Base-by-base conservation (phyloP, 2,797 vertebrate genomes). In the Sebastes iracundus region DNA sequence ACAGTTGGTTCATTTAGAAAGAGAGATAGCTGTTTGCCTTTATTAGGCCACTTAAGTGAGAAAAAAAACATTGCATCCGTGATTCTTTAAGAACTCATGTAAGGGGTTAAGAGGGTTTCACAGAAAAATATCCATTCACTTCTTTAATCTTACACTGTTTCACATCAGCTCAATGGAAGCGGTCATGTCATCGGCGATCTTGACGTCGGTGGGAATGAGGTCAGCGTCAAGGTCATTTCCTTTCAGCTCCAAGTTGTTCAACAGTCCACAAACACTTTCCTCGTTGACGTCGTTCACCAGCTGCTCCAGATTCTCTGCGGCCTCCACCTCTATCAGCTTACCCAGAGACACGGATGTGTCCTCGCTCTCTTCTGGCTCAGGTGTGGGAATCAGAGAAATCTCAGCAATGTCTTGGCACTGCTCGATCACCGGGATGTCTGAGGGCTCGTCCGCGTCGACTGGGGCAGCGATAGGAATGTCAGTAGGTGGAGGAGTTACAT, bases 161-260 rank as follows among this genome's bases (percentile, higher is more conserved):
- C 86, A 93, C 81, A 93, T 92, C 81, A 90, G 81, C 77, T 93
- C 90, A n/a, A 72, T 75, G 53, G 88, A 77, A 16, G 71, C 23
- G 78, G 74, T 90, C 61, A 82, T 66, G 61, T 83, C 87, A 7
- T 88, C 90, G 0, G 82, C 62, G 42, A 81, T 78, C 62, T 87
- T 79, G 80, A 79, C 75, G 73, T 93, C 91, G 73, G 86, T 87
- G 79, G 92, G 62, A 80, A 92, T 88, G 78, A 93, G 76, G 82
- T 95, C 93, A 77, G 72, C 65, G 71, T 91, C 86, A 16, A 89
- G 71, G 77, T 92, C 89, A 61, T 85, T 91, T 89, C 84, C 93
- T 73, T 79, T 87, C 86, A 92, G 78, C 64, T 87, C 89, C 1
- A 89, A 77, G 71, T 91, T 75, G 76, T 92, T 82, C 67, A 92